Conservation (phyloP, 92 coral and sea anemone genomes). For the Phenganax stokvisi region DNA sequence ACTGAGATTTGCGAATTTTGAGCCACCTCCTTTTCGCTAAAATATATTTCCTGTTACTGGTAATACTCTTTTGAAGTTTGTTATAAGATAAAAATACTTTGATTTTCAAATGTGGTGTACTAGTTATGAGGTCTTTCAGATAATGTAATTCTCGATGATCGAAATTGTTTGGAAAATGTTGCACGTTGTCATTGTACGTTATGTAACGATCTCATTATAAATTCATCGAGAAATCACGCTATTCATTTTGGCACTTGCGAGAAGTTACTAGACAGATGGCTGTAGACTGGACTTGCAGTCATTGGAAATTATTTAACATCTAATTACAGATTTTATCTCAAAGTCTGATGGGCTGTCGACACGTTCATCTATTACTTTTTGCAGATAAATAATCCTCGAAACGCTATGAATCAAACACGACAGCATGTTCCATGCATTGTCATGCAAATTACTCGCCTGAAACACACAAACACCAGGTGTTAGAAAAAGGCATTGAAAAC, state of each 20-base stretch:
- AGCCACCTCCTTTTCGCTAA: no score
- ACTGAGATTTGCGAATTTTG: no score
- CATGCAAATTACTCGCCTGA: constrained; percentile 26
- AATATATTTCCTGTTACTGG: no score
- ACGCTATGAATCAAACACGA: constrained; percentile 15
- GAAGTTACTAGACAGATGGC: background rate
- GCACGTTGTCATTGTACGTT: no score
- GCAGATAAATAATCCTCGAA: constrained; percentile 6
- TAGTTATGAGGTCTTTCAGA: no score
- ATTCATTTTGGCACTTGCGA: background rate
- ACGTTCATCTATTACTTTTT: background rate
- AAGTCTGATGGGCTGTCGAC: constrained; percentile 5
- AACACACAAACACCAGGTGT: constrained; percentile 22
- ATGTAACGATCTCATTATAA: no score
- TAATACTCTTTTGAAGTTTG: no score
- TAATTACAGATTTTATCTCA: constrained; percentile 19
- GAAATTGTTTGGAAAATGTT: no score
- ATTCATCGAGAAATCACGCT: background rate
- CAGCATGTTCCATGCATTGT: constrained; percentile 29
- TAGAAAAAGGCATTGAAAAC: constrained; percentile 4
- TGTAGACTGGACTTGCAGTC: background rate
- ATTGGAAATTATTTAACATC: background rate
- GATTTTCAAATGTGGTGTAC: no score
- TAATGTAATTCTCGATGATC: no score
- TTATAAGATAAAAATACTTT: no score